phyloP scores from a whole-genome alignment of 2,888 invertebrate species.

The Caenorhabditis drosophilae region DNA sequence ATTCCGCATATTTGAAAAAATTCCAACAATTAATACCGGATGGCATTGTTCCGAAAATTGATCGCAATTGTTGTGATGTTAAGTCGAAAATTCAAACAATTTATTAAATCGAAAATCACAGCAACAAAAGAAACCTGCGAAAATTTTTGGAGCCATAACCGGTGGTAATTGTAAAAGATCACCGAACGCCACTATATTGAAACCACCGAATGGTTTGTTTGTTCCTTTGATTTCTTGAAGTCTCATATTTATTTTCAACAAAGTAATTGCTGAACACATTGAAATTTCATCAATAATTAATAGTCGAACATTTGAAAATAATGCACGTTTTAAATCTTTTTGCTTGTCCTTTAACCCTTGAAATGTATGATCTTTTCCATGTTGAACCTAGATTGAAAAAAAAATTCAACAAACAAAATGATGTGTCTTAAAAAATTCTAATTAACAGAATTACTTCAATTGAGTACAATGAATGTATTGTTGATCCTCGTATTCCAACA shows the following conservation, averaged over 20 bases:
- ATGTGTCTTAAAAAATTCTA: too few species aligned
- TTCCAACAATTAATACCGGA: neutral
- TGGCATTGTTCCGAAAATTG: neutral
- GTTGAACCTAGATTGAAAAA: too few species aligned
- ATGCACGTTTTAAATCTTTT: neutral
- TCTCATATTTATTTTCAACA: constrained; percentile 19
- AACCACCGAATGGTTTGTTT: constrained; percentile 18
- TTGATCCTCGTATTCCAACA: constrained; percentile 29
- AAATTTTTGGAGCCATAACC: neutral
- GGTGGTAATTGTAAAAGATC: constrained; percentile 36
- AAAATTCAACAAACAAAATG: too few species aligned
- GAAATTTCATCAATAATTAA: constrained; percentile 38
- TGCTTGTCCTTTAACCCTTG: neutral
- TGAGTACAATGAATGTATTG: constrained; percentile 32
- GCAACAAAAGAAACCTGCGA: neutral
- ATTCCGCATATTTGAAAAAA: neutral
- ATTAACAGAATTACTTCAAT: too few species aligned
- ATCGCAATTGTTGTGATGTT: neutral
- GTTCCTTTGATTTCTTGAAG: constrained; percentile 20
- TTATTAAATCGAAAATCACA: too few species aligned
- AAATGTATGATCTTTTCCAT: neutral
- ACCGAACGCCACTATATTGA: constrained; percentile 14
- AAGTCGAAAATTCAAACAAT: neutral
- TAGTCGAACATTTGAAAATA: constrained; percentile 7
- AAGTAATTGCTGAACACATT: constrained; percentile 13